A percentile compares a stretch with the other conserved stretches of the same genome.
These are phyloP conservation scores for Drepana arcuata DNA, from an alignment of 1,140 invertebrate genomes.

Conservation along the genomic window DNA sequence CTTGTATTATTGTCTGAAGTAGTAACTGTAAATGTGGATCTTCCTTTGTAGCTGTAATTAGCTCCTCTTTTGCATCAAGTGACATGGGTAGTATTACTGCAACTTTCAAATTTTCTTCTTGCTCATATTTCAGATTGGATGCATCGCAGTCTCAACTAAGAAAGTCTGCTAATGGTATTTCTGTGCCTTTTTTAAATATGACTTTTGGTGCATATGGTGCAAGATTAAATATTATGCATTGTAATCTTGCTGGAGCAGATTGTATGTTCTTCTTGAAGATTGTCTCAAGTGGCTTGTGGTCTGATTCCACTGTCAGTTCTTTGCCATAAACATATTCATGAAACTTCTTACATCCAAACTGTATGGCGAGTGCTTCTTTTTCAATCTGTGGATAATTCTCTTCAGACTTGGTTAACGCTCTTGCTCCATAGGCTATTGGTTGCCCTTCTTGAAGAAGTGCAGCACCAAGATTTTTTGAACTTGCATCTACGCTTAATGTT, in stretches of 20 bases:
- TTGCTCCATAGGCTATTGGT: neutral
- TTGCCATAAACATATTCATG: neutral
- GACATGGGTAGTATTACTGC: slow-evolving; percentile 4
- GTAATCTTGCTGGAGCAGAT: neutral
- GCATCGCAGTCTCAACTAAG: slow-evolving; percentile 3
- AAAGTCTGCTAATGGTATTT: neutral
- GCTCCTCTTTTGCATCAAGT: slow-evolving; percentile 5
- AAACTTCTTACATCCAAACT: neutral
- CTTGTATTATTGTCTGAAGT: neutral
- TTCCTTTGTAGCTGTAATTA: slow-evolving; percentile 5
- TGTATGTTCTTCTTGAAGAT: neutral
- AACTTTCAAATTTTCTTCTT: slow-evolving; percentile 6
- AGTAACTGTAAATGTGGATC: slow-evolving; percentile 7
- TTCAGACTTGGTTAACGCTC: neutral
- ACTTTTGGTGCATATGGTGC: neutral
- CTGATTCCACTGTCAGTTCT: neutral
- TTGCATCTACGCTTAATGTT: neutral
- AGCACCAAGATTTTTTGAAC: neutral
- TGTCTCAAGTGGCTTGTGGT: neutral
- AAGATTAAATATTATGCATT: neutral
- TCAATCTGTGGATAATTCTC: neutral
- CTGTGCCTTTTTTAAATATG: neutral
- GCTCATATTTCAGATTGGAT: slow-evolving; percentile 3
- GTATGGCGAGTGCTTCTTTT: neutral
- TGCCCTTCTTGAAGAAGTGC: neutral